Conservation (phyloP, 1,140 invertebrate genomes). For the Apis mellifera region DNA sequence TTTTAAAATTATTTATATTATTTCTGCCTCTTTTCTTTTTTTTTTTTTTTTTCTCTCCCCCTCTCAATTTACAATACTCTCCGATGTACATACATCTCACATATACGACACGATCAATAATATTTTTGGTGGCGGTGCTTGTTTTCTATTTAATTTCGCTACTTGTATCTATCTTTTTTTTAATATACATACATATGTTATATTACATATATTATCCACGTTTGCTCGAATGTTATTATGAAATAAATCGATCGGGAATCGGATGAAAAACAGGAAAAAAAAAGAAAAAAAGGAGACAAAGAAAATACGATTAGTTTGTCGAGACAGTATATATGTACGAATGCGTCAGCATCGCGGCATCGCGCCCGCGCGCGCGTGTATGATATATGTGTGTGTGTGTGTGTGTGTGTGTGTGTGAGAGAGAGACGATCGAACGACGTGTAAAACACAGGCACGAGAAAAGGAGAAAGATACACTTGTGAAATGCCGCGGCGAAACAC, state of each 20-base stretch:
- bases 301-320: slow-evolving; percentile 16
- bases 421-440: not conserved
- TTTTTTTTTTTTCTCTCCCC: slow-evolving; percentile 14
- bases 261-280: not conserved
- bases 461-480: not conserved
- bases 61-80: not conserved
- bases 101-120: slow-evolving; percentile 22
- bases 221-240: not conserved
- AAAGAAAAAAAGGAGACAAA: not conserved
- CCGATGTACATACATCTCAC: slow-evolving; percentile 36
- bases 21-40: slow-evolving; percentile 12
- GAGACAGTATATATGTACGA: not conserved
- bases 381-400: not conserved
- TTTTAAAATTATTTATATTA: slow-evolving; percentile 22
- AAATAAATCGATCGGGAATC: not conserved
- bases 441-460: not conserved
- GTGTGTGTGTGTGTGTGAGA: not conserved
- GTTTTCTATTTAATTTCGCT: slow-evolving; percentile 54
- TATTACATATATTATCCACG: not conserved
- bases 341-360: not conserved
- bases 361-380: not conserved
- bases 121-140: slow-evolving; percentile 52
- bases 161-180: slow-evolving; percentile 24
- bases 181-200: not conserved
- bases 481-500: slow-evolving; percentile 4